phyloP scores from a whole-genome alignment of 2,797 vertebrate genomes.

The Pangasius larnaudii region DNA sequence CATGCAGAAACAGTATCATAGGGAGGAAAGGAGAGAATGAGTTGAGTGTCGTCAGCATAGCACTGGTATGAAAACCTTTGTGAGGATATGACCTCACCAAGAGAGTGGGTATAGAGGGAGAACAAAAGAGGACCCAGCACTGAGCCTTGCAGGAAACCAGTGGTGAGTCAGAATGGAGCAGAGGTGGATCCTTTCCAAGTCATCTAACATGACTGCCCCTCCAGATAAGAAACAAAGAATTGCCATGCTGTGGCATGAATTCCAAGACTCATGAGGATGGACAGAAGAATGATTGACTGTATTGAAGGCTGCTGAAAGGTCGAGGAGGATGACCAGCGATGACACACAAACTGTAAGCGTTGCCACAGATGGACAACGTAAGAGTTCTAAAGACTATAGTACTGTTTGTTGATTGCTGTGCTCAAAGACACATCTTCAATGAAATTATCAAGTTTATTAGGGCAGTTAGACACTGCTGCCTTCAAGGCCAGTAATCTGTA shows the following conservation, averaged over 20 bases:
- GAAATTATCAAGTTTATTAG: not conserved
- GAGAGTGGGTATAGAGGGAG: no score
- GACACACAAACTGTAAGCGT: not conserved
- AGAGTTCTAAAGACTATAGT: not conserved
- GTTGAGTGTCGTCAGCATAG: not conserved
- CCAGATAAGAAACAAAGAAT: no score
- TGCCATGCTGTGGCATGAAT: no score
- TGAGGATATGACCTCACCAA: no score
- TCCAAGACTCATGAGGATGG: no score
- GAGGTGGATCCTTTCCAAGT: not conserved
- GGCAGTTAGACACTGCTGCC: not conserved
- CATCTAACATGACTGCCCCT: not conserved
- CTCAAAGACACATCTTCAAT: not conserved
- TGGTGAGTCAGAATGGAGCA: not conserved
- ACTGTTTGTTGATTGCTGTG: not conserved
- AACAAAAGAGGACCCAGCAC: no score
- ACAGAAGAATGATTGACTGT: no score
- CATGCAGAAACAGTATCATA: not conserved
- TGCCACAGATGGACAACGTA: not conserved
- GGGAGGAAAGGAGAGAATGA: no score
- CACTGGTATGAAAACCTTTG: not conserved
- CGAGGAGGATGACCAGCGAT: no score
- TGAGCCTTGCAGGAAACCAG: not conserved
- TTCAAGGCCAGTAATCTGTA: not conserved
- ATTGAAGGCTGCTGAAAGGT: no score